These are phyloP conservation scores for Notodonta ziczac DNA, from an alignment of 2,888 invertebrate species.

Conservation along the genomic window DNA sequence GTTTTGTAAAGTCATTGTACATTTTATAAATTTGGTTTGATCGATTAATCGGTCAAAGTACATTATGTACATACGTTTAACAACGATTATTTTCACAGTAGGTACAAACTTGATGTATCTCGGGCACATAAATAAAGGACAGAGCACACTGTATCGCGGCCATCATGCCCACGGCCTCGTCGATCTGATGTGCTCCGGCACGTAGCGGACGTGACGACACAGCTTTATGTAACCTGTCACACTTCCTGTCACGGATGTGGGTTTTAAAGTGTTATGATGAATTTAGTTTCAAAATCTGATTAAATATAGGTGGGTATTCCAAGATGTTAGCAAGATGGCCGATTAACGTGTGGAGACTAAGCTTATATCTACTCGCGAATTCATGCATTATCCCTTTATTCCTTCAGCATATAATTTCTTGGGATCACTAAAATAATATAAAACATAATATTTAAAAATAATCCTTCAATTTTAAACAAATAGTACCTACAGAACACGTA, in stretches of 20 bases:
- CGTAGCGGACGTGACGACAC: slow-evolving; percentile 32
- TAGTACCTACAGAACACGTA: too few relatives aligned
- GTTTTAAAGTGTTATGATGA: slow-evolving; percentile 25
- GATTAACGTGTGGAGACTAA: not conserved
- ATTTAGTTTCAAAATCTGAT: slow-evolving; percentile 14
- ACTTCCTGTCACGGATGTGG: slow-evolving; percentile 48
- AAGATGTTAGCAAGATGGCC: not conserved
- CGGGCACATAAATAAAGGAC: slow-evolving; percentile 19
- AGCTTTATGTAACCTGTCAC: slow-evolving; percentile 46
- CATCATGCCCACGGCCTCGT: slow-evolving; percentile 28
- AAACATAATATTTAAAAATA: too few relatives aligned
- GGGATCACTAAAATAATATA: too few relatives aligned
- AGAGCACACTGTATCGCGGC: slow-evolving; percentile 2
- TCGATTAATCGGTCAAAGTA: too few relatives aligned
- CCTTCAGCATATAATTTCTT: too few relatives aligned
- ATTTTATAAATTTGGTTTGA: too few relatives aligned
- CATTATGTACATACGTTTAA: not conserved
- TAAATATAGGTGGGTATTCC: not conserved
- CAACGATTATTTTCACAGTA: not conserved
- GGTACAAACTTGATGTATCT: slow-evolving; percentile 16
- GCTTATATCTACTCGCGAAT: too few relatives aligned
- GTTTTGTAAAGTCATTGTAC: too few relatives aligned
- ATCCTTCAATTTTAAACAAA: too few relatives aligned
- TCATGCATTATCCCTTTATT: too few relatives aligned
- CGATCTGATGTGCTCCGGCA: slow-evolving; percentile 33